Evolutionary conservation across 2,888 invertebrate genomes (phyloP).

Genomic region (Tenthredo distinguenda): DNA sequence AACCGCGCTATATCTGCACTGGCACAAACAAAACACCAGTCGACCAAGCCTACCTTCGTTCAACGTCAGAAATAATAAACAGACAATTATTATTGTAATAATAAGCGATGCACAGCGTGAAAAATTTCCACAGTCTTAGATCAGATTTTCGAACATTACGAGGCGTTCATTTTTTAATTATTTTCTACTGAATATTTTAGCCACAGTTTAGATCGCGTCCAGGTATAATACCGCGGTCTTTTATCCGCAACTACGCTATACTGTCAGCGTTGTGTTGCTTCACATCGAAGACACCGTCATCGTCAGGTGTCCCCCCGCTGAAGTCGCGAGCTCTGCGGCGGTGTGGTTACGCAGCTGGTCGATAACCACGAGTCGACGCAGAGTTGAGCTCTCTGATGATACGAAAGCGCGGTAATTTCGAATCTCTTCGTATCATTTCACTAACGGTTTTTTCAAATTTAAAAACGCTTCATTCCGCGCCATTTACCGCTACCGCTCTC

Average conservation of each 20-base stretch:
- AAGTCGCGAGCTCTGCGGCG: constrained; percentile 1
- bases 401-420: neutral
- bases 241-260: neutral
- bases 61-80: constrained; percentile 8
- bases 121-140: neutral
- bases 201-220: neutral
- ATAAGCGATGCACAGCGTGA: neutral
- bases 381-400: neutral
- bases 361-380: constrained; percentile 45
- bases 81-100: neutral
- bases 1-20: constrained; percentile 25
- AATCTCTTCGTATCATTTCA: neutral
- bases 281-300: neutral
- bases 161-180: neutral
- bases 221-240: neutral
- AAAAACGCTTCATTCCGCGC: neutral
- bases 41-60: neutral
- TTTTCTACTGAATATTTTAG: neutral
- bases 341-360: constrained; percentile 24
- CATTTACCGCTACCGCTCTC: neutral
- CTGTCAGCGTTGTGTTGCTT: constrained; percentile 31
- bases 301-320: constrained; percentile 26
- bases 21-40: constrained; percentile 6
- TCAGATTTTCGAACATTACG: neutral
- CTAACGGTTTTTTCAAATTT: neutral